Percentiles rank a stretch among this genome's conserved stretches.
Conservation (phyloP, 2,113 vertebrate species). For the Laticauda colubrina region DNA sequence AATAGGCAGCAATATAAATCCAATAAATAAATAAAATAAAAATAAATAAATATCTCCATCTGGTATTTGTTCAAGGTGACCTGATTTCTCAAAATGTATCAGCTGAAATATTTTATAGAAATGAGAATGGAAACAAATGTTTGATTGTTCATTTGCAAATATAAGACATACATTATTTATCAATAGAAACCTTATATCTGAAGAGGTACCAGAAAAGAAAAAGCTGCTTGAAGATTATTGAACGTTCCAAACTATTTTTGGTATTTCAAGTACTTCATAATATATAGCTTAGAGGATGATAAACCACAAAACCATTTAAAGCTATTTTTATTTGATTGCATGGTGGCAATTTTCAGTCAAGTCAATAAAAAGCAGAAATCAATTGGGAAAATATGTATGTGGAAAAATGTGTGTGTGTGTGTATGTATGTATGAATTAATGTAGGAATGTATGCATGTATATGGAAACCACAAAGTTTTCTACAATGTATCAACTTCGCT, state of each 20-base stretch:
- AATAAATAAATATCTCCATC: neutral
- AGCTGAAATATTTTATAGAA: neutral
- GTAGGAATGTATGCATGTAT: neutral
- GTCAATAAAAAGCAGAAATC: neutral
- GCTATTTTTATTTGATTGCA: neutral
- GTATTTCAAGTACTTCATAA: neutral
- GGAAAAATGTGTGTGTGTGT: neutral
- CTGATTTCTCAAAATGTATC: neutral
- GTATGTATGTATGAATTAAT: too few relatives aligned
- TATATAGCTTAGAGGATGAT: neutral
- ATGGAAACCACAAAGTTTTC: conserved; percentile 1
- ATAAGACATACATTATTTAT: neutral
- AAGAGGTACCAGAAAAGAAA: neutral
- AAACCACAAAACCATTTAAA: neutral
- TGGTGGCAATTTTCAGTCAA: neutral
- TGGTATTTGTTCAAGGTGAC: neutral
- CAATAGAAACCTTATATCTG: neutral
- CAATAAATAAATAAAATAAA: too few relatives aligned
- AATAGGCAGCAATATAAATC: too few relatives aligned
- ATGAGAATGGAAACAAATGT: neutral
- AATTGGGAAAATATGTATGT: neutral
- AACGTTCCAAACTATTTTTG: neutral
- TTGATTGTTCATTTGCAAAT: neutral
- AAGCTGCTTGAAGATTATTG: neutral
- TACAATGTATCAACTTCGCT: neutral